These are phyloP conservation scores for Vanacampus margaritifer DNA, from an alignment of 2,113 vertebrate species.

Conservation along the genomic window DNA sequence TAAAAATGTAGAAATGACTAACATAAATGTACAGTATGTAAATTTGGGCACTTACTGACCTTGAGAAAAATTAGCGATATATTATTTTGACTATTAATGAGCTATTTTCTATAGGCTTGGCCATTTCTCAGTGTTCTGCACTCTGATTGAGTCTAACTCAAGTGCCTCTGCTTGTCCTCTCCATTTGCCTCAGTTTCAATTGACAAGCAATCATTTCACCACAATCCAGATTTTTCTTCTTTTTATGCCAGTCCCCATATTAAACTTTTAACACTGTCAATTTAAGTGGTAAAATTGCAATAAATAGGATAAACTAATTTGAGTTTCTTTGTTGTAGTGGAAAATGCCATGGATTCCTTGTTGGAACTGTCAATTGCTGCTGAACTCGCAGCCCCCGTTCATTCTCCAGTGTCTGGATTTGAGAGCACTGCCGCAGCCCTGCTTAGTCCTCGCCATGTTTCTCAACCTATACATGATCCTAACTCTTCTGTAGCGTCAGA, in stretches of 20 bases:
- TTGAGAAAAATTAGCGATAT: no score
- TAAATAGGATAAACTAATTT: not conserved
- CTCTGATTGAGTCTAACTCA: no score
- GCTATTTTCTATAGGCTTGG: no score
- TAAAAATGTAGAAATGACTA: no score
- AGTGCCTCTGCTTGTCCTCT: not conserved
- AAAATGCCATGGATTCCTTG: constrained; percentile 90
- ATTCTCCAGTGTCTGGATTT: constrained; percentile 67
- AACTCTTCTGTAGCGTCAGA: constrained; percentile 11
- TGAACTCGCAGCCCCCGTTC: constrained; percentile 59
- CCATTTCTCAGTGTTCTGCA: no score
- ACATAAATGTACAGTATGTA: no score
- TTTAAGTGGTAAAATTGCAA: not conserved
- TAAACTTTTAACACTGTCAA: not conserved
- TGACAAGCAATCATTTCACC: not conserved
- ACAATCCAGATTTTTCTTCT: not conserved
- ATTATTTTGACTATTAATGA: no score
- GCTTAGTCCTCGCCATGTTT: constrained; percentile 31
- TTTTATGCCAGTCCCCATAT: not conserved
- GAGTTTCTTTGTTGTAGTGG: constrained; percentile 73
- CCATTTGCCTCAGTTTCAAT: not conserved
- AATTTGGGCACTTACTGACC: no score
- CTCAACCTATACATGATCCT: constrained; percentile 35
- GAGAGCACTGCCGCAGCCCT: constrained; percentile 71
- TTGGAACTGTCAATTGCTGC: constrained; percentile 86